Conservation (phyloP, 2,888 invertebrate species). For the Criorhina ranunculi region DNA sequence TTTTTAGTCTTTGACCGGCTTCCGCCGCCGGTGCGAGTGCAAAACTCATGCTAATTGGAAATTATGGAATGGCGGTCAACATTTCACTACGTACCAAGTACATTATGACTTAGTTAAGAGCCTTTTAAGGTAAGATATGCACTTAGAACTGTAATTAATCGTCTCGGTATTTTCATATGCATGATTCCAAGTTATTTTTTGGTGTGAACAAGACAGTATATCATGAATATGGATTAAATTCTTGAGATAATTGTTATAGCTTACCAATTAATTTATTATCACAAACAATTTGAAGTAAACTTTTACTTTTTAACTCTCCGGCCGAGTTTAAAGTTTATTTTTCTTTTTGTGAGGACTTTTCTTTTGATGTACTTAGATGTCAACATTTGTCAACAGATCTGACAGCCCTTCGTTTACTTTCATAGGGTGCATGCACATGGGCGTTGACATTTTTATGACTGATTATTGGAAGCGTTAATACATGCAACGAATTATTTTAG, state of each 20-base stretch:
- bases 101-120: no score
- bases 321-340: background rate
- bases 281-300: background rate
- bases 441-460: no score
- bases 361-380: background rate
- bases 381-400: background rate
- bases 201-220: no score
- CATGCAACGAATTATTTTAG: no score
- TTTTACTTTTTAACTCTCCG: background rate
- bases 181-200: no score
- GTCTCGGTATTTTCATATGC: no score
- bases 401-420: background rate
- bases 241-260: background rate
- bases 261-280: conserved; percentile 3
- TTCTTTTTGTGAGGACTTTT: background rate
- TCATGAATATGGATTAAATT: background rate
- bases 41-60: no score
- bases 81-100: no score
- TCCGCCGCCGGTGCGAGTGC: no score
- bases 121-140: no score
- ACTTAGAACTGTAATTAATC: no score
- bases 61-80: no score
- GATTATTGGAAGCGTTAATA: background rate
- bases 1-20: background rate
- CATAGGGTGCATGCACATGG: background rate